A percentile compares a stretch with the other conserved stretches of the same genome.
Conservation (phyloP, 2,888 invertebrate genomes). For the Leptodirus hochenwartii region DNA sequence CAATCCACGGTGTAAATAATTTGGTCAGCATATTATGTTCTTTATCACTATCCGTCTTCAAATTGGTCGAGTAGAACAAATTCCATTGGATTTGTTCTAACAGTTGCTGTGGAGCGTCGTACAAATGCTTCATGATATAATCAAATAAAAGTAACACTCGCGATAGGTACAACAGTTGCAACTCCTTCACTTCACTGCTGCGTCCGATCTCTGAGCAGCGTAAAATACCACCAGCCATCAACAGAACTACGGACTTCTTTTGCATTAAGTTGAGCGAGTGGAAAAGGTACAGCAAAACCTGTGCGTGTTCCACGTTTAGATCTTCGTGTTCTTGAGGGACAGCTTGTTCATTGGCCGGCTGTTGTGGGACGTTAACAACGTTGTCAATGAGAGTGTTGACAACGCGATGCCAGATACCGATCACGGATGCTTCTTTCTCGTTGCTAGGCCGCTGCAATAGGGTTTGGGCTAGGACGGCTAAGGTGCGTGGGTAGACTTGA, state of each 20-base stretch:
- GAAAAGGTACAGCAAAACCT: conserved; percentile 80
- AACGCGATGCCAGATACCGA: conserved; percentile 81
- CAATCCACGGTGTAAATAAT: conserved; percentile 51
- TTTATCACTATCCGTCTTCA: conserved; percentile 38
- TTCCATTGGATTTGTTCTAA: conserved; percentile 75
- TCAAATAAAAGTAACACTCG: conserved; percentile 75
- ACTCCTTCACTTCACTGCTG: conserved; percentile 34
- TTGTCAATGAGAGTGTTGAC: conserved; percentile 79
- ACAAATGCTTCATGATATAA: conserved; percentile 87
- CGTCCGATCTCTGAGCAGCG: conserved; percentile 47
- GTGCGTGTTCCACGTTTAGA: conserved; percentile 90
- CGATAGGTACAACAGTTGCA: conserved; percentile 65
- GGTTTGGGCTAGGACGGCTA: conserved; percentile 67
- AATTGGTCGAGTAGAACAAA: conserved; percentile 46
- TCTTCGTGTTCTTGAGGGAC: conserved; percentile 32
- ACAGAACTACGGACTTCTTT: conserved; percentile 80
- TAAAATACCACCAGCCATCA: conserved; percentile 59
- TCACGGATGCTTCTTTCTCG: conserved; percentile 77
- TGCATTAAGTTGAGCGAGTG: conserved; percentile 92
- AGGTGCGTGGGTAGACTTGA: conserved; percentile 58
- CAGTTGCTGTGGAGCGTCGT: conserved; percentile 75
- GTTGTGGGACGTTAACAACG: conserved; percentile 43
- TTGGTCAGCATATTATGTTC: conserved; percentile 37
- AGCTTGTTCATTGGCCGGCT: neutral
- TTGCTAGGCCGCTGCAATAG: conserved; percentile 60